Conservation (phyloP, 2,888 invertebrate species). For the Dromius quadrimaculatus region DNA sequence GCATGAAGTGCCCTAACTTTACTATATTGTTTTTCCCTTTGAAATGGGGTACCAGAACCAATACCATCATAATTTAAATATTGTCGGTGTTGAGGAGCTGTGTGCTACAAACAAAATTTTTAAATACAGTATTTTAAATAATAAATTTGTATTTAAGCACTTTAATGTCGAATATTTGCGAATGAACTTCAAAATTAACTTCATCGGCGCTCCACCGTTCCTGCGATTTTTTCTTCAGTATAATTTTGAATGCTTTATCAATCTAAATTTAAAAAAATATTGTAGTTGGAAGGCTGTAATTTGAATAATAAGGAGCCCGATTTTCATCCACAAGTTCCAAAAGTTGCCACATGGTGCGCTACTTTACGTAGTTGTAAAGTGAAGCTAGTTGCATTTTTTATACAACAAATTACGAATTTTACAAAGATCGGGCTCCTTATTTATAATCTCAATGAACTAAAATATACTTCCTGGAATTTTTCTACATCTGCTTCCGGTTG, state of each 20-base stretch:
- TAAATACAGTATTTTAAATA: constrained; percentile 16
- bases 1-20: constrained; percentile 78
- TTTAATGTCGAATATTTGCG: constrained; percentile 74
- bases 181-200: constrained; percentile 62
- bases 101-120: constrained; percentile 71
- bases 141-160: constrained; percentile 62
- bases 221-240: constrained; percentile 77
- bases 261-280: constrained; percentile 64
- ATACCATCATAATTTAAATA: constrained; percentile 84
- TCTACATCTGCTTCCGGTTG: constrained; percentile 76
- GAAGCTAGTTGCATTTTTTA: too few species aligned
- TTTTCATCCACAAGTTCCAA: too few species aligned
- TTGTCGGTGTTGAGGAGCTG: constrained; percentile 89
- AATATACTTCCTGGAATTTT: constrained; percentile 77
- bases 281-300: too few species aligned
- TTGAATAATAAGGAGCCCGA: too few species aligned
- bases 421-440: too few species aligned
- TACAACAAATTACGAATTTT: constrained; percentile 14
- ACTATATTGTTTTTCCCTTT: constrained; percentile 82
- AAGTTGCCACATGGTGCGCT: too few species aligned
- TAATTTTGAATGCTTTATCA: constrained; percentile 80
- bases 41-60: constrained; percentile 82
- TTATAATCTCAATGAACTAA: too few species aligned
- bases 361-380: too few species aligned
- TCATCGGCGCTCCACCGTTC: constrained; percentile 70